phyloP scores from a whole-genome alignment of 1,140 invertebrate species.

The Leptonema lineaticorne region DNA sequence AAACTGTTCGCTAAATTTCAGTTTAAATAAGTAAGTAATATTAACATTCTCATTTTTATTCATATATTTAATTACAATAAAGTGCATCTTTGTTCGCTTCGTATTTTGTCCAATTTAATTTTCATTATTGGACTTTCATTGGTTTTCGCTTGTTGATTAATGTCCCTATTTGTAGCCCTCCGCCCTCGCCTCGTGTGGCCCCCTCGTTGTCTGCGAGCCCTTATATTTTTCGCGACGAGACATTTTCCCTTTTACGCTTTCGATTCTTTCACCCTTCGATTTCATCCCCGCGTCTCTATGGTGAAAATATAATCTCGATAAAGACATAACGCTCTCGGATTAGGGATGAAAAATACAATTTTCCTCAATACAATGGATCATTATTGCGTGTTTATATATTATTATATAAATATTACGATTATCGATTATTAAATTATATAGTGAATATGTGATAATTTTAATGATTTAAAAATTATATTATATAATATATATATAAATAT shows the following conservation, averaged over 20 bases:
- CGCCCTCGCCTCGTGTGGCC: no score
- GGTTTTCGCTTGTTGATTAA: slow-evolving; percentile 17
- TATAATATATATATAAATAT: no score
- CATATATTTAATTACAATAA: background rate
- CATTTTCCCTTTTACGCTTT: slow-evolving; percentile 10
- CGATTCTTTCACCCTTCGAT: slow-evolving; percentile 14
- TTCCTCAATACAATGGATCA: no score
- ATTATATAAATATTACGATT: no score
- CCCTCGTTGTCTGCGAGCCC: no score
- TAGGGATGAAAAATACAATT: slow-evolving; percentile 31
- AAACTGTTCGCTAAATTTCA: no score
- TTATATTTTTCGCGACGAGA: background rate
- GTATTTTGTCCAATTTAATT: slow-evolving; percentile 2
- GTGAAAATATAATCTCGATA: slow-evolving; percentile 40
- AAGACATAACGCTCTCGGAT: slow-evolving; percentile 37
- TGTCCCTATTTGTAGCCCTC: slow-evolving; percentile 22
- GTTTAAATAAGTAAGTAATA: no score
- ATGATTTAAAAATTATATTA: no score
- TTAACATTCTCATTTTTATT: no score
- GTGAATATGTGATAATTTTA: no score
- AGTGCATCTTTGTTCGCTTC: background rate
- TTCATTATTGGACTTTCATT: slow-evolving; percentile 18
- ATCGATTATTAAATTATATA: no score
- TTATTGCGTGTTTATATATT: no score
- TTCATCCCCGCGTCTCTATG: slow-evolving; percentile 16